Percentiles rank a stretch among this genome's conserved stretches.
phyloP scores from a whole-genome alignment of 2,888 invertebrate species.

The Zygaena filipendulae region DNA sequence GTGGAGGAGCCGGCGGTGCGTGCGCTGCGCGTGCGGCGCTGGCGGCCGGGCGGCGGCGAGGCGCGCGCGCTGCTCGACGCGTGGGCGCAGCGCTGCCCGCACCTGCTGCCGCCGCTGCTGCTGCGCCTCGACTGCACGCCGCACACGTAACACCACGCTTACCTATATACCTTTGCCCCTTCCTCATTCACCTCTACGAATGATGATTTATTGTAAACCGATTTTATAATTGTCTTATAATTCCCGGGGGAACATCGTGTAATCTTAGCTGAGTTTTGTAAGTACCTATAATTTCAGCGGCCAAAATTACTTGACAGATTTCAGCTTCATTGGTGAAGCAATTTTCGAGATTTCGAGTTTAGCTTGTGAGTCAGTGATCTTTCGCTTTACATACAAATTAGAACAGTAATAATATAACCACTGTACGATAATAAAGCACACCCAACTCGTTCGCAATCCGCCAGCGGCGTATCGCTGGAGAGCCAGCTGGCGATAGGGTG shows the following conservation, averaged over 20 bases:
- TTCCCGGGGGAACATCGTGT: too few relatives aligned
- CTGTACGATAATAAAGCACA: too few relatives aligned
- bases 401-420: too few relatives aligned
- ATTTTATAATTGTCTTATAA: too few relatives aligned
- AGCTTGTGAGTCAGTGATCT: too few relatives aligned
- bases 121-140: constrained; percentile 40
- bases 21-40: constrained; percentile 26
- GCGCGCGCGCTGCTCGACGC: constrained; percentile 29
- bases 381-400: too few relatives aligned
- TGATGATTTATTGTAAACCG: too few relatives aligned
- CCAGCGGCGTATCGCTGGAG: constrained; percentile 41
- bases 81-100: constrained; percentile 36
- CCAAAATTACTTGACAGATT: too few relatives aligned
- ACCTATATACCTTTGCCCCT: not conserved
- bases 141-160: constrained; percentile 30
- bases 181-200: too few relatives aligned
- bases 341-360: too few relatives aligned
- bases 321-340: too few relatives aligned
- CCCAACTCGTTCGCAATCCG: constrained; percentile 9
- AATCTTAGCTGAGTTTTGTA: too few relatives aligned
- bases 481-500: constrained; percentile 33
- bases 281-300: not conserved
- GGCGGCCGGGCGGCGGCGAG: constrained; percentile 39
- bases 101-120: constrained; percentile 33
- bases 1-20: constrained; percentile 24